phyloP scores from a whole-genome alignment of 2,888 invertebrate species.

The Phyllotreta striolata region DNA sequence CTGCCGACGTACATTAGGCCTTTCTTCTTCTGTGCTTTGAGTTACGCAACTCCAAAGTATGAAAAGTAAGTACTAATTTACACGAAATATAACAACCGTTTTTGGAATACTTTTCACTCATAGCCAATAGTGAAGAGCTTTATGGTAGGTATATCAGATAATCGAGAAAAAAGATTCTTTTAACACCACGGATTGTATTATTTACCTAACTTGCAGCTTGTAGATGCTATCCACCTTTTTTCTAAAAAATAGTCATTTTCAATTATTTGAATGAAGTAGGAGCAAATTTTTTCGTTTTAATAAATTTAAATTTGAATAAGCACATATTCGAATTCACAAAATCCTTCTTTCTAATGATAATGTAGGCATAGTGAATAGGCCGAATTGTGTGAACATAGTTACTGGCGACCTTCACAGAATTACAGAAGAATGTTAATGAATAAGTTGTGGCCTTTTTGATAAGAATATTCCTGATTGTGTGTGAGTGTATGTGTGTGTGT shows the following conservation, averaged over 20 bases:
- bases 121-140: too few relatives aligned
- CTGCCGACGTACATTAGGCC: conserved; percentile 7
- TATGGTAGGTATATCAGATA: too few relatives aligned
- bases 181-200: too few relatives aligned
- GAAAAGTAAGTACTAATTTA: not conserved
- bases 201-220: too few relatives aligned
- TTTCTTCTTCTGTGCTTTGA: conserved; percentile 3
- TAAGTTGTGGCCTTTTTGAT: conserved; percentile 33
- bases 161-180: too few relatives aligned
- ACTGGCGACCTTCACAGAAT: conserved; percentile 23
- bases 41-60: conserved; percentile 6
- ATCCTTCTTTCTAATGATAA: not conserved
- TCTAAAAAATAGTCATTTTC: too few relatives aligned
- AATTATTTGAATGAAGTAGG: too few relatives aligned
- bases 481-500: conserved; percentile 1
- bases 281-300: too few relatives aligned
- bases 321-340: not conserved
- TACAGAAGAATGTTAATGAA: conserved; percentile 29
- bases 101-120: not conserved
- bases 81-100: conserved; percentile 5
- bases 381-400: conserved; percentile 10
- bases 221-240: too few relatives aligned
- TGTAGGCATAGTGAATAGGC: not conserved
- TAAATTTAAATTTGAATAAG: not conserved
- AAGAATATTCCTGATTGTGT: conserved; percentile 29